Base-by-base conservation (phyloP, 1,140 invertebrate genomes). In the Parapsyche elsis region DNA sequence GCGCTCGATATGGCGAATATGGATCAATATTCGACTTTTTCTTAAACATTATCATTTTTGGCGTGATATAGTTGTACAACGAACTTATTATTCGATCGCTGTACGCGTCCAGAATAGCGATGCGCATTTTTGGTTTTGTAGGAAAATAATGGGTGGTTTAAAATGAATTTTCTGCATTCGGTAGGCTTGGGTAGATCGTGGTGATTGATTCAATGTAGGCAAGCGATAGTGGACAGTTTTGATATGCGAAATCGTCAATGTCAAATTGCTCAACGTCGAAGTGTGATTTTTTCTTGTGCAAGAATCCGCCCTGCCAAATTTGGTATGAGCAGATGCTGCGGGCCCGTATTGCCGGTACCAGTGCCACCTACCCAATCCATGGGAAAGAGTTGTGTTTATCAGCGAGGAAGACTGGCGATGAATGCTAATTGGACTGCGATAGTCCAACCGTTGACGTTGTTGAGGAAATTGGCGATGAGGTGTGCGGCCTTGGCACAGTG, bases 221-320 rank as follows among this genome's bases (percentile, higher is more conserved):
- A 7, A 38, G 30, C 7, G 30, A 38, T 38, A 38, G 7, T 38
- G 1, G 30, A 53, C 49, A 16, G 12, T 16, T n/a, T 53, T 16
- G 49, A 53, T 38, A 38, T 53, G 49, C 49, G 16, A 53, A 53
- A 53, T 4, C 49, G 49, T 12, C 49, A 53, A 53, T 53, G 49
- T 67, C 64, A 23, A 67, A 67, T 67, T 14, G 64, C 19, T 61
- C 57, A 61, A 61, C 21, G 57, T 61, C 64, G 64, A 26, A 26
- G 21, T 67, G 64, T 67, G 64, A 67, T 67, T 67, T 67, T 67
- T 26, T 67, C 64, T 67, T 67, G 64, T 67, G 64, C 64, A 67
- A 67, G 21, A 67, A 67, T 67, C 21, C 24, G 64, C 12, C 67
- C 21, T 10, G 71, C 71, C 71, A 73, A 73, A 73, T 73, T 73